Conservation (phyloP, 2,797 vertebrate species). For the Lophotriccus pileatus region DNA sequence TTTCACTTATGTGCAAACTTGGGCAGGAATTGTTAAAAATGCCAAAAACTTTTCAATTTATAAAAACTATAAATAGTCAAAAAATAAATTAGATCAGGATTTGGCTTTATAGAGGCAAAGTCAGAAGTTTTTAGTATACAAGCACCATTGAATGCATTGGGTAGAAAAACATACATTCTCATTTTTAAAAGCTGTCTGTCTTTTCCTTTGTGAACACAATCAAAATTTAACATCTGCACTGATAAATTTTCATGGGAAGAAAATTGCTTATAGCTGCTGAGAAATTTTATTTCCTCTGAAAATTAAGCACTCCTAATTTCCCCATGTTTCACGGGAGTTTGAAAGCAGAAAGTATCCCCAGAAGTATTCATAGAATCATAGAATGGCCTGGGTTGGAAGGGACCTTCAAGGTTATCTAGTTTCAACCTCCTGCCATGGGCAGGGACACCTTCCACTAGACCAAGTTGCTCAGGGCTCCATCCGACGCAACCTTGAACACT, state of each 20-base stretch:
- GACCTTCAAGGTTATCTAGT: neutral
- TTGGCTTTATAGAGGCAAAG: neutral
- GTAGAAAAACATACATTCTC: neutral
- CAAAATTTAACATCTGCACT: neutral
- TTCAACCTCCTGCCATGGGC: neutral
- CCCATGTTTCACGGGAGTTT: neutral
- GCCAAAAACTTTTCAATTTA: neutral
- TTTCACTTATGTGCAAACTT: neutral
- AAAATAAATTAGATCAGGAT: neutral
- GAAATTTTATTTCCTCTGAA: neutral
- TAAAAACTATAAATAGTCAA: neutral
- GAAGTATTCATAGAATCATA: neutral
- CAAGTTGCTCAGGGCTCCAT: neutral
- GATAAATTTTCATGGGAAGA: neutral
- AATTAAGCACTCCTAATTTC: neutral
- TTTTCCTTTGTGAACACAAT: neutral
- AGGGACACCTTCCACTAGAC: neutral
- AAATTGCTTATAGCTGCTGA: neutral
- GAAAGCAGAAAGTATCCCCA: neutral
- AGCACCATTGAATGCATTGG: neutral
- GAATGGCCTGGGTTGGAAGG: neutral
- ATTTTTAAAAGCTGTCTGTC: neutral
- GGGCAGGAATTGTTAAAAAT: neutral
- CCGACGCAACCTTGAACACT: neutral
- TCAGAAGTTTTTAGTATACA: neutral